Percentiles rank a stretch among this genome's conserved stretches.
Evolutionary conservation across 2,113 vertebrate genomes (phyloP).

Genomic region (Varanus komodoensis): DNA sequence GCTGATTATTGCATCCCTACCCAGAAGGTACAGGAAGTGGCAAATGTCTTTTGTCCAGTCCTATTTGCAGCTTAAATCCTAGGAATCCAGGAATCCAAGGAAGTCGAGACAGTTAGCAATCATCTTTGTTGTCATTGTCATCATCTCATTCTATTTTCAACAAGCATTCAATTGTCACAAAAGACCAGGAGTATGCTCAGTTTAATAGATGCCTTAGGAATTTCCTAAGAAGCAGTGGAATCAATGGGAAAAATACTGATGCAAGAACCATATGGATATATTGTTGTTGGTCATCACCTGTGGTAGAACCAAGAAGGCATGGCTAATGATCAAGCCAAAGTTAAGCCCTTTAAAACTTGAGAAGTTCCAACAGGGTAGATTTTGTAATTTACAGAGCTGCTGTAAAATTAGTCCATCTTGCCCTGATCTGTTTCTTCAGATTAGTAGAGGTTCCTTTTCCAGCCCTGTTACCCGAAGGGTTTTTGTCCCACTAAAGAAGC

Average conservation of each 20-base stretch:
- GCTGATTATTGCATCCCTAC: too few relatives aligned
- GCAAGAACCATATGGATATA: constrained; percentile 16
- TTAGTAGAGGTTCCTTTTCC: background rate
- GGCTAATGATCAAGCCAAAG: constrained; percentile 4
- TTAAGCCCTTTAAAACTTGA: background rate
- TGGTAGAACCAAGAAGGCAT: background rate
- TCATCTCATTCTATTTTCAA: constrained; percentile 14
- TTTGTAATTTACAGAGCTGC: background rate
- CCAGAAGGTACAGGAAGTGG: background rate
- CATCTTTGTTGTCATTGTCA: too few relatives aligned
- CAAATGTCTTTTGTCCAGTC: constrained; percentile 8
- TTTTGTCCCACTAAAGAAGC: background rate
- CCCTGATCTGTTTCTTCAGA: background rate
- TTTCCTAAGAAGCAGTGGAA: background rate
- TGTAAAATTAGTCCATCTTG: background rate
- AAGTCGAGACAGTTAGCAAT: too few relatives aligned
- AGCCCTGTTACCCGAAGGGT: background rate
- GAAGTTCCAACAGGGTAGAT: background rate
- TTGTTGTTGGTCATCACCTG: background rate
- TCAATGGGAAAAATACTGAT: background rate
- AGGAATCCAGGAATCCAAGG: background rate
- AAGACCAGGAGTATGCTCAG: constrained; percentile 13
- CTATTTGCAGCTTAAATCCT: background rate
- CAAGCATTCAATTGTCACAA: constrained; percentile 9
- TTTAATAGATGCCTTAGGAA: constrained; percentile 2